Conservation (phyloP, 2,888 invertebrate genomes). For the Mythimna albipuncta region DNA sequence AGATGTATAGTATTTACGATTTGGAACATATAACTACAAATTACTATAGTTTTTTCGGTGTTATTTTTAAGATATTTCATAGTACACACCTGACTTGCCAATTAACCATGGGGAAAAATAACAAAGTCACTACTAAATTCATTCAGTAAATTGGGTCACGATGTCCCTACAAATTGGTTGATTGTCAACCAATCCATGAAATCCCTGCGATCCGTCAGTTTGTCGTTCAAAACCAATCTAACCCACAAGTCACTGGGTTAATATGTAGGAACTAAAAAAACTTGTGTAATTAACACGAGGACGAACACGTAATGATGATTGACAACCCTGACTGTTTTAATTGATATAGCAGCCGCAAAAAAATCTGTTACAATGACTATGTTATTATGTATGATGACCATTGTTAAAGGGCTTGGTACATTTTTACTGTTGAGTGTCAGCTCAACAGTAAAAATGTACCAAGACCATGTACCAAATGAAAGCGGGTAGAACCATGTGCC, state of each 20-base stretch:
- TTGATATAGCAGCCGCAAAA: conserved; percentile 54
- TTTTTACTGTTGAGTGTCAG: conserved; percentile 1
- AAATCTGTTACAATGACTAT: conserved; percentile 49
- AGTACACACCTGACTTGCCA: background rate
- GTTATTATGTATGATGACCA: conserved; percentile 18
- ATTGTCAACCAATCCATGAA: conserved; percentile 30
- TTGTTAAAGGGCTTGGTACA: conserved; percentile 38
- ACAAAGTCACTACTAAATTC: background rate
- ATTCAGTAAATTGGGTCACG: conserved; percentile 25
- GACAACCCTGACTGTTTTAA: conserved; percentile 53
- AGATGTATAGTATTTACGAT: conserved; percentile 18
- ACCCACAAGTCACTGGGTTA: conserved; percentile 24
- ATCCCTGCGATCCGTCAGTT: conserved; percentile 25
- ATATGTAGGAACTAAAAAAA: conserved; percentile 39
- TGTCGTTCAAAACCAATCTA: background rate
- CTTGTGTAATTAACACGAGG: conserved; percentile 58
- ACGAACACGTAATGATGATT: conserved; percentile 50
- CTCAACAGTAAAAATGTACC: too few relatives aligned
- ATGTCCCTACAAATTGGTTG: conserved; percentile 7
- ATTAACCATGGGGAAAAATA: background rate
- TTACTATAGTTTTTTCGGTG: background rate
- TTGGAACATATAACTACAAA: background rate
- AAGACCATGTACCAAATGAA: too few relatives aligned
- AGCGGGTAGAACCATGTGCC: background rate
- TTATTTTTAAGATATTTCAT: background rate